A percentile compares a stretch with the other conserved stretches of the same genome.
Evolutionary conservation across 2,888 invertebrate species (phyloP).

Genomic region (Megalurothrips usitatus): DNA sequence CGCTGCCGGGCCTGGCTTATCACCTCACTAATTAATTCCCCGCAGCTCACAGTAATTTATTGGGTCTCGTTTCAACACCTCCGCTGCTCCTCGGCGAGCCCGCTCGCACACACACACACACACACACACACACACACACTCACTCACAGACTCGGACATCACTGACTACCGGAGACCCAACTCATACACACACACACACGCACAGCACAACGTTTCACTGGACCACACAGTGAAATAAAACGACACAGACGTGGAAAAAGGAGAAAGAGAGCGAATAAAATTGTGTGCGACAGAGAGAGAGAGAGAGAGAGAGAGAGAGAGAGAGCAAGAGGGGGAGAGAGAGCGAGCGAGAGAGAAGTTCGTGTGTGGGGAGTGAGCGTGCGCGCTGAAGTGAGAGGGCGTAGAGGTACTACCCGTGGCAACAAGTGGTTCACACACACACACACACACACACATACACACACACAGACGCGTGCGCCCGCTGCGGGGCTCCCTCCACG

Average conservation of each 20-base stretch:
- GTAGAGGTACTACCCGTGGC: no score
- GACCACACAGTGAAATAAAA: background rate
- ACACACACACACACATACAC: background rate
- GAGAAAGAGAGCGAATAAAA: background rate
- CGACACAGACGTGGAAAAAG: background rate
- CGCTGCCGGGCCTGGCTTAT: background rate
- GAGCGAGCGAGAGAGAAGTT: background rate
- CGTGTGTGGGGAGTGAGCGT: background rate
- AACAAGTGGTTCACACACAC: background rate
- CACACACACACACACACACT: background rate
- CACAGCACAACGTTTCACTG: background rate
- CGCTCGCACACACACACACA: background rate
- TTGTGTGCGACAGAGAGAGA: background rate
- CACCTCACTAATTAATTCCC: conserved; percentile 12
- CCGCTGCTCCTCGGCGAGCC: background rate
- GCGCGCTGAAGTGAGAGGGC: no score
- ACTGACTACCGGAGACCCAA: background rate
- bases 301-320: no score
- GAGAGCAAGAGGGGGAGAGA: no score
- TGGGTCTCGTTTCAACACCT: conserved; percentile 20
- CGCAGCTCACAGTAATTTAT: background rate
- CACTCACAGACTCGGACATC: background rate
- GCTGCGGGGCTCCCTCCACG: no score
- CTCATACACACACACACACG: background rate
- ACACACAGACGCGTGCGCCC: no score